Percentiles rank a stretch among this genome's conserved stretches.
Conservation (phyloP, 2,888 invertebrate genomes). For the Crossocerus cetratus region DNA sequence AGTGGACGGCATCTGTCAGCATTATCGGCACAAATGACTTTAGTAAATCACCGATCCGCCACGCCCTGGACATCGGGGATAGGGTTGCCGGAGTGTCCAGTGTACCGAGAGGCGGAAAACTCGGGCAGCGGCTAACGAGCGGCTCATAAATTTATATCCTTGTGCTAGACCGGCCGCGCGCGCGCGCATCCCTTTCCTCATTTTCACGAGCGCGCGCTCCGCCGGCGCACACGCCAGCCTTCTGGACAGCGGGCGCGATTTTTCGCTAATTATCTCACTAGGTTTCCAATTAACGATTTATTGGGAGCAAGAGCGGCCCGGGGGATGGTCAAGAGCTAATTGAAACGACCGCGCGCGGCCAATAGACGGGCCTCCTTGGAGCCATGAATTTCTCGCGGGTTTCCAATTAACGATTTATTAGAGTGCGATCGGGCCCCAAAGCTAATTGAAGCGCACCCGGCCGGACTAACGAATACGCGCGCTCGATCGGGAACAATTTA, state of each 20-base stretch:
- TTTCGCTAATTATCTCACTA: conserved; percentile 55
- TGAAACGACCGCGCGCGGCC: conserved; percentile 15
- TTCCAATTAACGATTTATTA: conserved; percentile 56
- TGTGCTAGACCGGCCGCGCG: conserved; percentile 14
- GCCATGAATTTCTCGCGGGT: conserved; percentile 46
- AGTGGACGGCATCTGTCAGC: conserved; percentile 69
- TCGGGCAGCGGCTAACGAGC: conserved; percentile 65
- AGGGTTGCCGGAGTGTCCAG: conserved; percentile 73
- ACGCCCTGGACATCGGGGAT: conserved; percentile 74
- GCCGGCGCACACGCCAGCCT: too few species aligned
- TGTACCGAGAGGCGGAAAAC: conserved; percentile 39
- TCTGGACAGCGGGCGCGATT: conserved; percentile 22
- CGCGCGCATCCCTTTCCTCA: conserved; percentile 24
- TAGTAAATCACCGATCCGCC: conserved; percentile 73
- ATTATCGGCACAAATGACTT: conserved; percentile 75
- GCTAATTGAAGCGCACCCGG: conserved; percentile 39
- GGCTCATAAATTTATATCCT: conserved; percentile 68
- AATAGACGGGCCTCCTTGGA: conserved; percentile 22
- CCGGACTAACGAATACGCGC: neutral
- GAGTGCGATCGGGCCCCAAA: conserved; percentile 26
- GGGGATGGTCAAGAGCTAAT: conserved; percentile 48
- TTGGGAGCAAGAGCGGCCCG: conserved; percentile 35
- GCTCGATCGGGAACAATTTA: conserved; percentile 1
- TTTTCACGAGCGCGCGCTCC: neutral
- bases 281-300: conserved; percentile 63